Base-by-base conservation (phyloP, 1,140 invertebrate genomes). In the Vanessa atalanta region DNA sequence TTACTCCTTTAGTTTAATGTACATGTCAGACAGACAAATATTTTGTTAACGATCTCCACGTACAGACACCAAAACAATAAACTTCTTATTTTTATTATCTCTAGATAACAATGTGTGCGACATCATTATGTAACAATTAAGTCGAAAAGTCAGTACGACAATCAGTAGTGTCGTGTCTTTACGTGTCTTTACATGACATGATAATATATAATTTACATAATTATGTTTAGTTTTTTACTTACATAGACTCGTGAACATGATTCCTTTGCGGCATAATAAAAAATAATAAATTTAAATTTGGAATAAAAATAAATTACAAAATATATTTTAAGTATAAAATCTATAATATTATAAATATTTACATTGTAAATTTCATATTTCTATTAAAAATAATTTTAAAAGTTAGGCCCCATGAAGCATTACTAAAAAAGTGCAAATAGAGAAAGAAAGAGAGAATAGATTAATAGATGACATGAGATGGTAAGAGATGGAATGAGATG, bases 241-340 rank as follows among this genome's bases (percentile, higher is more conserved):
- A 91, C 89, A 88, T 66, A 86, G 84, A 87, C 89, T 91, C 66
- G 84, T 73, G 74, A 89, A 89, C 89, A 91, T 91, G 76, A 84
- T 71, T 86, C 86, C 88, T 88, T 80, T 51, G 84, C 82, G 83
- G 89, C 89, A 71, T 81, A 72, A 73, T 78, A 72, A 72, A 65
- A 77, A 26, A 20, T 51, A 5, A 70, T 0, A n/a, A 53, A 16
- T 53, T 53, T 20, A 53, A 8, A 53, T n/a, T n/a, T 50, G 13
- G 13, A 50, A 53, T 9, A 53, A 53, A 53, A 53, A 31, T 31
- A 31, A n/a, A 8, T 53, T n/a, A 50, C 11, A 50, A 50, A 50
- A 50, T 14, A 50, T 50, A 14, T 50, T 50, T 15, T 13, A 14
- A 14, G 9, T n/a, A 50, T 48, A 48, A 48, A 6, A 48, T 11